Percentiles rank a stretch among this genome's conserved stretches.
phyloP scores from a whole-genome alignment of 2,797 vertebrate species.

The Premnoplex brunnescens region DNA sequence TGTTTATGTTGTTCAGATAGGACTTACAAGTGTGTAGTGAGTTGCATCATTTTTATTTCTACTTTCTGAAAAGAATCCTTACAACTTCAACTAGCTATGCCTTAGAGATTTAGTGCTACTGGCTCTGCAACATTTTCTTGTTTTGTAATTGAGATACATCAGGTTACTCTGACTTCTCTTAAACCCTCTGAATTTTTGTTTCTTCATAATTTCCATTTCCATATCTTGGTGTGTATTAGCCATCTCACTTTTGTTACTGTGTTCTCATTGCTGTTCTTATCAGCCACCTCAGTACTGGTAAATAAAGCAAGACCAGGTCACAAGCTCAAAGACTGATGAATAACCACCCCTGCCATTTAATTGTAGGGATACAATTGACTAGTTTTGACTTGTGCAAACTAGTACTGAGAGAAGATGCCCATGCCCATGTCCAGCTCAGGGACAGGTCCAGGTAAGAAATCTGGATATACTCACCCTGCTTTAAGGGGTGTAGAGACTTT shows the following conservation, averaged over 20 bases:
- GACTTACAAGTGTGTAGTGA: not conserved
- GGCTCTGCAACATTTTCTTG: not conserved
- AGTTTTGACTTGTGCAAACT: not conserved
- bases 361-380: not conserved
- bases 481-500: not conserved
- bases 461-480: too few relatives aligned
- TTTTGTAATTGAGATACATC: not conserved
- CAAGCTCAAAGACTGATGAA: not conserved
- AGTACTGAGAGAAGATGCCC: rapidly evolving
- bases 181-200: not conserved
- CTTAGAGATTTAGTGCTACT: not conserved
- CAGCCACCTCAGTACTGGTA: not conserved
- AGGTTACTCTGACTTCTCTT: not conserved
- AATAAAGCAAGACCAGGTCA: not conserved
- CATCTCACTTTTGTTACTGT: not conserved
- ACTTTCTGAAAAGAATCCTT: not conserved
- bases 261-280: not conserved
- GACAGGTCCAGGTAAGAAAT: not conserved
- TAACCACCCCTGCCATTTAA: not conserved
- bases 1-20: not conserved
- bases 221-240: not conserved
- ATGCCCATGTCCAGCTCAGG: rapidly evolving
- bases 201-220: not conserved
- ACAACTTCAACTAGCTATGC: not conserved
- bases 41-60: not conserved